Conservation (phyloP, 2,113 vertebrate genomes). For the Carollia perspicillata region DNA sequence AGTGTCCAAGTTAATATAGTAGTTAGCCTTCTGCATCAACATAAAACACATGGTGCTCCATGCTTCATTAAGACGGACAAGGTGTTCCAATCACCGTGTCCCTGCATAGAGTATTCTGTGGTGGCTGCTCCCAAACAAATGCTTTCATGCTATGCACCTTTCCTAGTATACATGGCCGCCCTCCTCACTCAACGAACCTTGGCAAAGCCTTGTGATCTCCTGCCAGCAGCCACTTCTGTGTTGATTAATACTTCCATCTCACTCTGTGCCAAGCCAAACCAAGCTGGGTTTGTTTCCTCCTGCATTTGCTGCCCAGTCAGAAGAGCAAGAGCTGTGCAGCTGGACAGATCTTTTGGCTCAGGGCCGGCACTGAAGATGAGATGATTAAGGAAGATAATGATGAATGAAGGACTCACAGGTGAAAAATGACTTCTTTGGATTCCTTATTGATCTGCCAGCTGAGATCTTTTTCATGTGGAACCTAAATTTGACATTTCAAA, state of each 20-base stretch:
- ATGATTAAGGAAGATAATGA: constrained; percentile 67
- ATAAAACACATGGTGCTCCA: constrained; percentile 56
- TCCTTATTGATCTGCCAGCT: constrained; percentile 67
- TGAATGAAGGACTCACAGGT: constrained; percentile 68
- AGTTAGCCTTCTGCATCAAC: constrained; percentile 50
- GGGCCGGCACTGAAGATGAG: not conserved
- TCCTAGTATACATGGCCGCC: not conserved
- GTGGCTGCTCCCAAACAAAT: not conserved
- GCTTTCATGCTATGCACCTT: constrained; percentile 20
- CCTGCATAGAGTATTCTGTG: not conserved
- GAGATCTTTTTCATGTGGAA: constrained; percentile 57
- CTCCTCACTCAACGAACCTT: not conserved
- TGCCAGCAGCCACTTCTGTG: constrained; percentile 16
- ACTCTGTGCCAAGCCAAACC: not conserved
- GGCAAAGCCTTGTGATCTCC: not conserved
- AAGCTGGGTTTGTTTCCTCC: not conserved
- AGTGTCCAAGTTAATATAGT: constrained; percentile 61
- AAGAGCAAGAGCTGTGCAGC: not conserved
- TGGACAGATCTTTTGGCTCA: not conserved
- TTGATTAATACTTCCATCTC: constrained; percentile 27
- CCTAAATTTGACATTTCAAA: constrained; percentile 51
- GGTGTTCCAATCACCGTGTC: constrained; percentile 50
- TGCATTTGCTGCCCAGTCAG: not conserved
- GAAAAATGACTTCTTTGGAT: constrained; percentile 69
- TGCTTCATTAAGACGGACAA: constrained; percentile 66